Conservation (phyloP, 2,888 invertebrate genomes). For the Tethea ocularis region DNA sequence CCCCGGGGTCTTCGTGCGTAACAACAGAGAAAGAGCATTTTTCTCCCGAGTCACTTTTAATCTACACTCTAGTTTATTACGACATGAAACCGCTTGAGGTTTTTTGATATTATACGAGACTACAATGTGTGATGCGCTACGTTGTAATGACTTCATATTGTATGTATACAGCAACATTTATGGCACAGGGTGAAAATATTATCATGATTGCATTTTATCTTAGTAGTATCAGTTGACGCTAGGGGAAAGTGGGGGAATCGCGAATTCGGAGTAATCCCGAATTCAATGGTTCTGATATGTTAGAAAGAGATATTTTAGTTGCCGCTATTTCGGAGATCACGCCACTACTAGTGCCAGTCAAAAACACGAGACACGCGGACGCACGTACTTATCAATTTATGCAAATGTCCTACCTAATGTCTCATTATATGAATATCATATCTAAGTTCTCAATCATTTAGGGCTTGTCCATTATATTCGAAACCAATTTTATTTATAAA, state of each 20-base stretch:
- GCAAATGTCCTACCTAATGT: no score
- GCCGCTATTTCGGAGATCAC: constrained; percentile 15
- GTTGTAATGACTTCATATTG: constrained; percentile 14
- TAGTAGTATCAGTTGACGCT: no score
- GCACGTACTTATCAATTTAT: constrained; percentile 4
- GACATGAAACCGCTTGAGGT: constrained; percentile 24
- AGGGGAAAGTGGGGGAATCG: neutral
- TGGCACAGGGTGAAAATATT: constrained; percentile 12
- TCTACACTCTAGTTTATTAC: constrained; percentile 59
- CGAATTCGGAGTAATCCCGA: neutral
- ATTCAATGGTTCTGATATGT: neutral
- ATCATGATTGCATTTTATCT: no score
- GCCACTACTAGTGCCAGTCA: constrained; percentile 15
- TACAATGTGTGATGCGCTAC: neutral
- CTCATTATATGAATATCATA: no score
- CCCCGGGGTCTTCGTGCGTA: constrained; percentile 58
- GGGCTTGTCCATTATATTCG: no score
- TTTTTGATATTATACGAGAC: constrained; percentile 14
- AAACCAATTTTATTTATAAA: no score
- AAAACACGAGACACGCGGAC: constrained; percentile 8
- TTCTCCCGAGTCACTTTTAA: constrained; percentile 61
- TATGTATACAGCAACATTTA: constrained; percentile 13
- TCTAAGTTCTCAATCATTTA: no score
- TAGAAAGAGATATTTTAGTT: neutral
- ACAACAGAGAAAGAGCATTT: constrained; percentile 45